A percentile compares a stretch with the other conserved stretches of the same genome.
Evolutionary conservation across 2,888 invertebrate species (phyloP).

Genomic region (Pachydiplax longipennis): DNA sequence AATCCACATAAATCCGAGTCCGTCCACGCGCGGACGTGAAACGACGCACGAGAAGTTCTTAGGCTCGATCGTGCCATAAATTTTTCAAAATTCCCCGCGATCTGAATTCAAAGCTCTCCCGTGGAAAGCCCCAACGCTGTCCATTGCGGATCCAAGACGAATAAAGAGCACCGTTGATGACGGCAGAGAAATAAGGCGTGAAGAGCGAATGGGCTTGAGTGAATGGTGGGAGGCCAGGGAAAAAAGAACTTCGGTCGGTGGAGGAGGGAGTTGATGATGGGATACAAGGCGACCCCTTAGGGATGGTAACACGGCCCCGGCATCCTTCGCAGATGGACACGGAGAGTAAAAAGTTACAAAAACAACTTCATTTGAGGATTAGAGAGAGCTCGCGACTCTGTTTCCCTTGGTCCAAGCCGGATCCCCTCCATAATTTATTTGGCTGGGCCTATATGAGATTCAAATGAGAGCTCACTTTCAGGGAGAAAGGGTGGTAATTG

Average conservation of each 20-base stretch:
- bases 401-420: background rate
- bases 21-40: no score
- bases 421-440: background rate
- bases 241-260: background rate
- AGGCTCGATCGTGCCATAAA: no score
- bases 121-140: background rate
- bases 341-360: background rate
- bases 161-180: background rate
- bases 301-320: background rate
- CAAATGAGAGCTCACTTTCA: conserved; percentile 1
- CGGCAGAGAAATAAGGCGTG: background rate
- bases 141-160: background rate
- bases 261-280: background rate
- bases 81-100: no score
- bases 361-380: conserved; percentile 1
- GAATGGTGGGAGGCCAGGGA: background rate
- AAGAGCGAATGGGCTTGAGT: background rate
- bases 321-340: background rate
- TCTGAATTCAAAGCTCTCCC: background rate
- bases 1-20: no score
- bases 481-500: background rate
- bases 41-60: no score
- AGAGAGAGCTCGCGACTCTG: background rate
- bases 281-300: background rate
- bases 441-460: background rate